Percentiles rank a stretch among this genome's conserved stretches.
phyloP scores from a whole-genome alignment of 2,113 vertebrate species.

The Pleuronectes platessa region DNA sequence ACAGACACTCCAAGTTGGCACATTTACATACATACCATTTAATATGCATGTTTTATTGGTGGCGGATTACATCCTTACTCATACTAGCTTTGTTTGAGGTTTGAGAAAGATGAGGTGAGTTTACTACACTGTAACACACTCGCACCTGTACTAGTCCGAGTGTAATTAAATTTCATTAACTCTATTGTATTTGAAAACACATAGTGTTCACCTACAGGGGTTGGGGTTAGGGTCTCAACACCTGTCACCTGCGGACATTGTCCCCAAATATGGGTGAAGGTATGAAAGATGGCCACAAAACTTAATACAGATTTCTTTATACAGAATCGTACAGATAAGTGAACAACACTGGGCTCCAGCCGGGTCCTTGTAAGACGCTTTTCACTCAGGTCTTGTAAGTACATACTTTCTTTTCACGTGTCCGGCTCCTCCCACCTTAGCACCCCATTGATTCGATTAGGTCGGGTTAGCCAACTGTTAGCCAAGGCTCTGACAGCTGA shows the following conservation, averaged over 20 bases:
- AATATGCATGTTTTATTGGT: too few relatives aligned
- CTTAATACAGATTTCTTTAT: too few relatives aligned
- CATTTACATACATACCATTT: too few relatives aligned
- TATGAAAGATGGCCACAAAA: background rate
- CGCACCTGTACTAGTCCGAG: background rate
- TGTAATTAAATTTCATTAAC: background rate
- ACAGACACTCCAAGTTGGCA: too few relatives aligned
- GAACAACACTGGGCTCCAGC: background rate
- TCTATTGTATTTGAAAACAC: too few relatives aligned
- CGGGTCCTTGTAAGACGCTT: background rate
- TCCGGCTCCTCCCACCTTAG: slow-evolving; percentile 4
- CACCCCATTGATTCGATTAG: background rate
- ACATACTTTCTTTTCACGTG: background rate
- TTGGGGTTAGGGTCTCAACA: background rate
- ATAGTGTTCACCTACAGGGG: too few relatives aligned
- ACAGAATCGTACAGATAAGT: background rate
- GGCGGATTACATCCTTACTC: too few relatives aligned
- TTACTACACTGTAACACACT: background rate
- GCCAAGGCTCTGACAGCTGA: slow-evolving; percentile 25
- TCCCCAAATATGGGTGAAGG: background rate
- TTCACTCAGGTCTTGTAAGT: background rate
- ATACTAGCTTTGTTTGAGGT: too few relatives aligned
- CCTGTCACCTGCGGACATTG: background rate
- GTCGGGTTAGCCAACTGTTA: slow-evolving; percentile 2
- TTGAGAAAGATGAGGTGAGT: too few relatives aligned